Evolutionary conservation across 1,140 invertebrate species (phyloP), one percentile per base, ranked within the genome.

Genomic region (Drosophila guanche): DNA sequence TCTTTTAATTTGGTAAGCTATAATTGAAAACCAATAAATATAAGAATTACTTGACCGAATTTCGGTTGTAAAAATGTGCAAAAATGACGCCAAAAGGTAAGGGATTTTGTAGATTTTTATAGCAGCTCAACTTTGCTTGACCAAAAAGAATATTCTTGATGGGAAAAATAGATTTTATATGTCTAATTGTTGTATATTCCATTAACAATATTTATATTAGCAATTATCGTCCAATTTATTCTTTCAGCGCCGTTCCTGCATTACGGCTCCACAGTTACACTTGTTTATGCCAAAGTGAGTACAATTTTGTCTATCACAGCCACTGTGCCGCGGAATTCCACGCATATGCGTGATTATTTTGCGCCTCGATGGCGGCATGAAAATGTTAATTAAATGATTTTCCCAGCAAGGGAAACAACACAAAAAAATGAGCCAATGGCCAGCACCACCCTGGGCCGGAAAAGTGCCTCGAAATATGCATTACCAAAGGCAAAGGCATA

Each of bases 351-450:
- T 86, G 83, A 86, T 86, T 88, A 81, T 86, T 85, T 86, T 86
- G 84, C 78, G 83, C 81, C 81, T 85, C 65, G 73, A 71, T 81
- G 68, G 70, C 77, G 80, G 56, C 73, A 68, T 56, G 79, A 86
- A 88, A 86, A 86, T 86, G 83, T 76, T 86, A 86, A 86, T 86
- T 86, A 86, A 86, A 86, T 86, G 83, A 83, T 86, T 83, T 86
- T 86, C 83, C 83, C 83, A 81, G 78, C 74, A 56, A 63, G 70
- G 37, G 5, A 74, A 79, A 50, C 55, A 67, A n/a, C n/a, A n/a
- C n/a, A 79, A 65, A 41, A 50, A 43, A 33, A 41, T 56, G 60
- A 74, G 56, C 71, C 79, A 25, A 56, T 46, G 42, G 33, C 25
- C 46, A 6, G 3, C 33, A 37, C 48, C 63, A 54, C 41, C 57